These are phyloP conservation scores for Tachycineta bicolor DNA, from an alignment of 2,113 vertebrate genomes.

Conservation along the genomic window DNA sequence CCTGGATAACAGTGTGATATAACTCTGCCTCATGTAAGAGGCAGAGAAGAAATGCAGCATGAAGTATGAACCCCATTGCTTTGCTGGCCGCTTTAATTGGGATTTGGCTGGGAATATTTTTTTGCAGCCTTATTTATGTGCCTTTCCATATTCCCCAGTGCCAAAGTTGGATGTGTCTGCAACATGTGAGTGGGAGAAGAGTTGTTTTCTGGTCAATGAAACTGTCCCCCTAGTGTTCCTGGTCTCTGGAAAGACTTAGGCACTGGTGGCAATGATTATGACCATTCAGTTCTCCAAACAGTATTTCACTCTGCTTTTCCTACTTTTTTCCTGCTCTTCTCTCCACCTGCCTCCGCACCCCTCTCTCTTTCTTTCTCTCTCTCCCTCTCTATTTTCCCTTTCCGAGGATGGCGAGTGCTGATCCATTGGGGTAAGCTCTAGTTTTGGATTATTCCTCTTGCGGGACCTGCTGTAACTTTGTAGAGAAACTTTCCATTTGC, in stretches of 20 bases:
- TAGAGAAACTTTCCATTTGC: conserved; percentile 30
- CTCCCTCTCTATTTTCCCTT: conserved; percentile 30
- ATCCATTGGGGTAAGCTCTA: conserved; percentile 60
- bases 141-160: not conserved
- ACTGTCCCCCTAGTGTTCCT: conserved; percentile 64
- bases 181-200: conserved; percentile 30
- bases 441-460: conserved; percentile 59
- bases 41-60: conserved; percentile 17
- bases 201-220: conserved; percentile 29
- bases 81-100: not conserved
- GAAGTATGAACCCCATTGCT: conserved; percentile 20
- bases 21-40: conserved; percentile 27
- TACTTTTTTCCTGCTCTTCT: conserved; percentile 74
- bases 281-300: conserved; percentile 50
- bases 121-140: not conserved
- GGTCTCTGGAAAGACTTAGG: conserved; percentile 48
- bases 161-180: conserved; percentile 7
- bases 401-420: conserved; percentile 66
- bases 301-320: conserved; percentile 74
- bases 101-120: conserved; percentile 9
- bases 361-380: conserved; percentile 41
- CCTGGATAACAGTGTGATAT: not conserved
- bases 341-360: conserved; percentile 64
- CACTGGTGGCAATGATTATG: conserved; percentile 33
- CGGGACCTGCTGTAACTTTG: conserved; percentile 54